These are phyloP conservation scores for Chymomyza fuscimana DNA, from an alignment of 2,888 invertebrate species.

Conservation along the genomic window DNA sequence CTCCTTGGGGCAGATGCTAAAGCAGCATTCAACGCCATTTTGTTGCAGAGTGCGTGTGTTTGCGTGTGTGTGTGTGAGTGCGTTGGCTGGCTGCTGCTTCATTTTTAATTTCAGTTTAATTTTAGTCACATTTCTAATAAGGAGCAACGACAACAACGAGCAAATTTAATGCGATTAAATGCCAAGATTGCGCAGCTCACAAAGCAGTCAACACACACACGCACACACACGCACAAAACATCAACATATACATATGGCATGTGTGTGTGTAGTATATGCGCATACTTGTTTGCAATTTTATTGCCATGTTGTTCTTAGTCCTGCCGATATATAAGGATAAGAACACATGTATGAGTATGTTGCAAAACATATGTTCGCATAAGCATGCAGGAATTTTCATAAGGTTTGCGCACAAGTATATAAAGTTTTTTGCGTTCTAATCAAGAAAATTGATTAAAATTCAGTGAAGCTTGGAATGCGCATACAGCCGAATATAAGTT, in stretches of 20 bases:
- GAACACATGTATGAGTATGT: too few species aligned
- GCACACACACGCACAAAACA: background rate
- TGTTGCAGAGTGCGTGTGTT: background rate
- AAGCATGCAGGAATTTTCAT: background rate
- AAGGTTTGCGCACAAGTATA: background rate
- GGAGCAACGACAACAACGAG: slow-evolving; percentile 16
- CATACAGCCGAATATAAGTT: background rate
- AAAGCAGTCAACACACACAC: background rate
- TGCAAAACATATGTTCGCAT: background rate
- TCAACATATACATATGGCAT: background rate
- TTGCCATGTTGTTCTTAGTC: background rate
- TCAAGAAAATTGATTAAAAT: background rate
- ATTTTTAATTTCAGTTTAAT: slow-evolving; percentile 29
- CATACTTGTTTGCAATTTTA: too few species aligned
- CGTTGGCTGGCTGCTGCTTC: background rate
- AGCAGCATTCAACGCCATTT: background rate
- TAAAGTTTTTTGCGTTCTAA: background rate
- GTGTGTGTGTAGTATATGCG: too few species aligned
- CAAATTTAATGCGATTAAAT: slow-evolving; percentile 17
- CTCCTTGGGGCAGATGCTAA: background rate
- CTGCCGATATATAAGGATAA: background rate
- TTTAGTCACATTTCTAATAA: slow-evolving; percentile 39
- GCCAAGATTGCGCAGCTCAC: background rate
- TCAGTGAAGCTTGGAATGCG: background rate
- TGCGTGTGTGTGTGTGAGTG: background rate